A percentile compares a stretch with the other conserved stretches of the same genome.
Evolutionary conservation across 1,140 invertebrate species (phyloP).

Genomic region (Condylostylus longicornis): DNA sequence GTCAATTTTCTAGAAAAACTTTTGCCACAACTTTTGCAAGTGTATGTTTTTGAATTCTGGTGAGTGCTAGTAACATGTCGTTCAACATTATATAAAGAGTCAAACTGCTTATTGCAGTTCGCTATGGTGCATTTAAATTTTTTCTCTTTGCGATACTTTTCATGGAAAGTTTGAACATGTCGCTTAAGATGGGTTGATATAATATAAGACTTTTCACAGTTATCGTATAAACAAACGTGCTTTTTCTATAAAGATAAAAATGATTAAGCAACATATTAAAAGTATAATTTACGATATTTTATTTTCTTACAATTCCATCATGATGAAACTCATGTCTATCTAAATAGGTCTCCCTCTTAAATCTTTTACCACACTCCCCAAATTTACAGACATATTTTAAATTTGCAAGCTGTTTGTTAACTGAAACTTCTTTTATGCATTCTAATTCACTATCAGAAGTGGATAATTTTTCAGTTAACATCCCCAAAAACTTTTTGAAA

Average conservation of each 20-base stretch:
- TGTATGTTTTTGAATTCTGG: constrained; percentile 19
- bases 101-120: constrained; percentile 22
- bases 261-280: neutral
- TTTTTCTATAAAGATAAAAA: constrained; percentile 18
- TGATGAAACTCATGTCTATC: constrained; percentile 29
- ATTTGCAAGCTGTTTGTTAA: constrained; percentile 16
- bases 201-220: constrained; percentile 22
- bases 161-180: constrained; percentile 23
- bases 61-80: constrained; percentile 23
- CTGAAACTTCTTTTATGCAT: constrained; percentile 6
- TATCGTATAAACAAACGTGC: constrained; percentile 21
- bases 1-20: constrained; percentile 29
- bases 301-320: constrained; percentile 20
- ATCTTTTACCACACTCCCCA: constrained; percentile 13
- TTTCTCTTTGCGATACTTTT: constrained; percentile 12
- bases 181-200: constrained; percentile 25
- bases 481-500: too few species aligned
- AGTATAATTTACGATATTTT: neutral
- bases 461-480: constrained; percentile 14
- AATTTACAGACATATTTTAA: constrained; percentile 21
- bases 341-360: constrained; percentile 23
- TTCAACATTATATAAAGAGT: constrained; percentile 18
- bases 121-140: constrained; percentile 15
- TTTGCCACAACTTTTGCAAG: constrained; percentile 15
- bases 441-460: constrained; percentile 27